Conservation (phyloP, 2,113 vertebrate species). For the Ochotona curzoniae region DNA sequence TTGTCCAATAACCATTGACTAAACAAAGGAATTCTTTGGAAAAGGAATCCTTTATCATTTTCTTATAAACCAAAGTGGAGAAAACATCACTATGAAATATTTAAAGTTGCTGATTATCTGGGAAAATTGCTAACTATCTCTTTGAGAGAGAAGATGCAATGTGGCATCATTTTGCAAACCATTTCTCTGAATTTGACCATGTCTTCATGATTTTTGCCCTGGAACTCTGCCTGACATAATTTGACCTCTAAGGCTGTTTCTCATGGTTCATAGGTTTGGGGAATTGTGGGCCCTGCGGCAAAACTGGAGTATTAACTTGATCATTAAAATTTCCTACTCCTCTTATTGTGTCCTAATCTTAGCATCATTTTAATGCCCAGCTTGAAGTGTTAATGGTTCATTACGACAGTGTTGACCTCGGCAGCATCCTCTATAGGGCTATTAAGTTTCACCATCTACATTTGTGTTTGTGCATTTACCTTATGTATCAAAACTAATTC, state of each 20-base stretch:
- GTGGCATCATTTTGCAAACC: neutral
- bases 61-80: neutral
- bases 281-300: slow-evolving; percentile 27
- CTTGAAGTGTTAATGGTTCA: slow-evolving; percentile 47
- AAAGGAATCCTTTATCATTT: slow-evolving; percentile 1
- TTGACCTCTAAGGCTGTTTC: slow-evolving; percentile 13
- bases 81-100: neutral
- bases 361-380: neutral
- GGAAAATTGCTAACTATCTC: neutral
- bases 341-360: slow-evolving; percentile 44
- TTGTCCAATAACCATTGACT: neutral
- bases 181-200: neutral
- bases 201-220: neutral
- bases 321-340: slow-evolving; percentile 15
- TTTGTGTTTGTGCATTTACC: slow-evolving; percentile 70
- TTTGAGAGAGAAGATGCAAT: neutral
- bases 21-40: neutral
- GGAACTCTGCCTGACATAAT: neutral
- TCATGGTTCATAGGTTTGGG: neutral
- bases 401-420: slow-evolving; percentile 39
- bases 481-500: slow-evolving; percentile 44
- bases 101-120: neutral
- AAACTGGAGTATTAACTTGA: slow-evolving; percentile 18
- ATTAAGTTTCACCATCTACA: slow-evolving; percentile 21
- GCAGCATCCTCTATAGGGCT: slow-evolving; percentile 1